Evolutionary conservation across 2,888 invertebrate genomes (phyloP).

Genomic region (Chymomyza procnemis): DNA sequence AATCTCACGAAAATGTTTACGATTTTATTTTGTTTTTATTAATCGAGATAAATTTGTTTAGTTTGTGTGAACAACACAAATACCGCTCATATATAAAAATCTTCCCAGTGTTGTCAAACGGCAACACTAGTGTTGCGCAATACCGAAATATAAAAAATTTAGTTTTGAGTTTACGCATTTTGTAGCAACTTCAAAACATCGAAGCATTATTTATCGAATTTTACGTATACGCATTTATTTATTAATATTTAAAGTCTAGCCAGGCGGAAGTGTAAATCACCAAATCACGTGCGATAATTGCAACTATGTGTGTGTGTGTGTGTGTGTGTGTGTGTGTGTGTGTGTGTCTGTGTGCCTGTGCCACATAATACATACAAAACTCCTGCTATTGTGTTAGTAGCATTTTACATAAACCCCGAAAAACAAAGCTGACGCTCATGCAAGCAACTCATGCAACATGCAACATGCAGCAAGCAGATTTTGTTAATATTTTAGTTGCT

Average conservation of each 20-base stretch:
- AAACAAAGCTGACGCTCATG: neutral
- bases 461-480: too few species aligned
- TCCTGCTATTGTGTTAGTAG: neutral
- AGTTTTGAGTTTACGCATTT: too few species aligned
- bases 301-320: neutral
- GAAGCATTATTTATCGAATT: neutral
- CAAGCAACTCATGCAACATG: too few species aligned
- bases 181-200: neutral
- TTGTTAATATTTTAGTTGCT: neutral
- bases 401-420: neutral
- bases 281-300: constrained; percentile 8
- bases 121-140: too few species aligned
- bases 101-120: too few species aligned
- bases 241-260: neutral
- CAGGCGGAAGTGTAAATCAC: constrained; percentile 1
- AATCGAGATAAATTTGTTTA: too few species aligned
- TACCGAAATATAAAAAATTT: too few species aligned
- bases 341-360: neutral
- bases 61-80: too few species aligned
- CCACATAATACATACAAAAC: neutral
- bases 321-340: neutral
- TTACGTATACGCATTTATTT: constrained; percentile 11
- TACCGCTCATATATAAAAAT: too few species aligned
- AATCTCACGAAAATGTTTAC: too few species aligned
- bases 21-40: too few species aligned